Base-by-base conservation (phyloP, 2,888 invertebrate species). In the Erannis defoliaria region DNA sequence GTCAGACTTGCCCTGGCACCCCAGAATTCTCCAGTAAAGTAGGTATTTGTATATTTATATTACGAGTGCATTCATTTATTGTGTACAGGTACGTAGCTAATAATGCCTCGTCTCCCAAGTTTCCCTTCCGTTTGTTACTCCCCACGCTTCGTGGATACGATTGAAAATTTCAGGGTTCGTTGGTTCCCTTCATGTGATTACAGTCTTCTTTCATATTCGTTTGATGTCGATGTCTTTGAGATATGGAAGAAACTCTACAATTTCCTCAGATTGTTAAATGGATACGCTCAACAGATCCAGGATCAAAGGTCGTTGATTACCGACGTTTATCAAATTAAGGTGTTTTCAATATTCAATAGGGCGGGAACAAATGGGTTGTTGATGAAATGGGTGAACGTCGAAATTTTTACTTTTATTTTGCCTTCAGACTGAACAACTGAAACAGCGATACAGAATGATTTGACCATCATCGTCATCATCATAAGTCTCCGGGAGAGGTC, bases 91-190 rank as follows among this genome's bases (percentile, higher is more conserved):
- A n/a, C 46, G 2, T 12, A 18, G 5, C 5, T 48, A 48, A 48
- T 19, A 31, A 33, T 12, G 46, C 31, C 12, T 12, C 43, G 8
- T 14, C 12, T 31, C 16, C 10, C 8, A 16, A 37, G 43, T 42
- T 42, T n/a, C 16, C 37, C 42, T 58, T 18, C 51, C 51, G 50
- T 29, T 35, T 35, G 38, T 33, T 33, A 43, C 40, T 35, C 46
- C 6, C 9, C 12, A 16, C 55, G 31, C 37, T 19, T 5, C 19
- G 19, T 14, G 40, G 16, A 18, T 23, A 33, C 56, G 55, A 56
- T 51, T 46, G 62, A 53, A 53, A 56, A 62, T 62, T 56, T 62
- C 62, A 62, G 33, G 62, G 46, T 62, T 62, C 62, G 62, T 62
- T 56, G 56, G 12, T 51, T 45, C 49, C 54, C 53, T 53, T 56